phyloP scores from a whole-genome alignment of 1,140 invertebrate genomes.

The Drosophila ironensis region DNA sequence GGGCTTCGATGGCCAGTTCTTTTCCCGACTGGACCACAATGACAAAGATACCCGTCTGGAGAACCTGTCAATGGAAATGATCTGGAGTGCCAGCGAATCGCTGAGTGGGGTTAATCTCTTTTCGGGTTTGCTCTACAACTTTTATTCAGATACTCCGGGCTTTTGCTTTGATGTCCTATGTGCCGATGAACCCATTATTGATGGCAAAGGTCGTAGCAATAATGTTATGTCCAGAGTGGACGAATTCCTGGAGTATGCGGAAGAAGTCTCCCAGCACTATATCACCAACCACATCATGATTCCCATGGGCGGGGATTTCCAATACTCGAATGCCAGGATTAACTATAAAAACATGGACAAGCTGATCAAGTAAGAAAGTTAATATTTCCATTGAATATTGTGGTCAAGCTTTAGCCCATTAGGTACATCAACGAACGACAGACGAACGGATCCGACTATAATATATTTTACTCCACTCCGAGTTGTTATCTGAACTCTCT shows the following conservation, averaged over 20 bases:
- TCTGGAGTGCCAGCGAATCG: slow-evolving; percentile 85
- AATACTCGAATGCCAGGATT: slow-evolving; percentile 91
- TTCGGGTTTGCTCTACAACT: slow-evolving; percentile 89
- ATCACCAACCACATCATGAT: slow-evolving; percentile 90
- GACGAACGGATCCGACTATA: slow-evolving; percentile 84
- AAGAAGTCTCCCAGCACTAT: slow-evolving; percentile 84
- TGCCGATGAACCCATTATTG: slow-evolving; percentile 90
- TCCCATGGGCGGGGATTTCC: slow-evolving; percentile 97
- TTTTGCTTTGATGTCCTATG: slow-evolving; percentile 96
- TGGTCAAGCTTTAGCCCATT: no score
- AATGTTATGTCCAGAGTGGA: slow-evolving; percentile 87
- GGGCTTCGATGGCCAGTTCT: slow-evolving; percentile 94
- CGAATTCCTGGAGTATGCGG: slow-evolving; percentile 84
- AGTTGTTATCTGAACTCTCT: slow-evolving; percentile 95
- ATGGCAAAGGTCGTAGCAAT: slow-evolving; percentile 84
- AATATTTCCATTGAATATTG: background rate
- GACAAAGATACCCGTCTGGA: slow-evolving; percentile 88
- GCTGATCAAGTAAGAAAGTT: slow-evolving; percentile 88
- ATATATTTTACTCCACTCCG: slow-evolving; percentile 86
- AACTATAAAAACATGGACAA: slow-evolving; percentile 96
- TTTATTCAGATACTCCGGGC: slow-evolving; percentile 91
- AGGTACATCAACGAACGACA: slow-evolving; percentile 84
- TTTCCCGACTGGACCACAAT: slow-evolving; percentile 94
- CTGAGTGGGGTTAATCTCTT: slow-evolving; percentile 87
- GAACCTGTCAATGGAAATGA: slow-evolving; percentile 83